Evolutionary conservation across 2,888 invertebrate species (phyloP).

Genomic region (Coleophora deauratella): DNA sequence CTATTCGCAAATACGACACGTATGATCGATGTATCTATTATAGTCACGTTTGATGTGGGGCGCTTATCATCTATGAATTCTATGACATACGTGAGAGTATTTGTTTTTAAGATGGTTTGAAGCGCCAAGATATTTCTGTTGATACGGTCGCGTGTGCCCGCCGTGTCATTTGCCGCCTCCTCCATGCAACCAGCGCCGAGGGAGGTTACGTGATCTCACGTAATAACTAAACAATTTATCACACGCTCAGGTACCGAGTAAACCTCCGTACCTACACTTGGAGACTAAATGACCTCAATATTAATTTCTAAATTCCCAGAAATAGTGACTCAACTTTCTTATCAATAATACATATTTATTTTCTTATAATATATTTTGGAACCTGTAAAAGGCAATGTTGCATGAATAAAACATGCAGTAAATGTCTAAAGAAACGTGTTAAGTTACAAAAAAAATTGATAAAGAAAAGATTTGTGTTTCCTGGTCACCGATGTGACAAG

Average conservation of each 20-base stretch:
- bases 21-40: constrained; percentile 27
- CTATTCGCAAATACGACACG: constrained; percentile 34
- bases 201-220: constrained; percentile 35
- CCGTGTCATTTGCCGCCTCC: constrained; percentile 33
- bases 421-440: no score
- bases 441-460: no score
- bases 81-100: constrained; percentile 64
- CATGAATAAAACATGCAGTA: no score
- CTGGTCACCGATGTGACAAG: no score
- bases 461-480: no score
- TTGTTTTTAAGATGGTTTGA: constrained; percentile 34
- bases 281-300: no score
- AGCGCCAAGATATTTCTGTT: constrained; percentile 24
- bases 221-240: constrained; percentile 21
- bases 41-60: constrained; percentile 50
- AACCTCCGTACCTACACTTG: no score
- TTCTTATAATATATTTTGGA: no score
- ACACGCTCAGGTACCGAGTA: constrained; percentile 3
- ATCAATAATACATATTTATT: no score
- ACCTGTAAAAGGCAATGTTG: no score
- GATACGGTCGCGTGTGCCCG: constrained; percentile 29
- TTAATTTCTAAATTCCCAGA: no score
- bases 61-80: constrained; percentile 42
- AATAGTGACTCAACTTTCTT: no score
- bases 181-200: constrained; percentile 32